Conservation (phyloP, 2,888 invertebrate genomes). For the Calameuta filiformis region DNA sequence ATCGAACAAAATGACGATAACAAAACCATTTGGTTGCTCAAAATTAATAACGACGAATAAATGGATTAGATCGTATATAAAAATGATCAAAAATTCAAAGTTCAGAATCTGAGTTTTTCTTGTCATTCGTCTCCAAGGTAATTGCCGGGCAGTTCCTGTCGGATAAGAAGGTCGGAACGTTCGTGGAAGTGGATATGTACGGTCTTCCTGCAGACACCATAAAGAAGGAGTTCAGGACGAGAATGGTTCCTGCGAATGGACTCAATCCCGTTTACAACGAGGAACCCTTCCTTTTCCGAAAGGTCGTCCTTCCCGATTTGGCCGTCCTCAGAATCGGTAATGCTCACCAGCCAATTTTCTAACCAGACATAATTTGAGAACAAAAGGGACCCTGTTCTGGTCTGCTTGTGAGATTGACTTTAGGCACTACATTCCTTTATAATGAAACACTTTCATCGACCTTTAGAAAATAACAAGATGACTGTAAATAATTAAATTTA, state of each 20-base stretch:
- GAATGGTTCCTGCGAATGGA: conserved; percentile 75
- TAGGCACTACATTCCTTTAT: background rate
- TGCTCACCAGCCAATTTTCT: background rate
- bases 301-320: conserved; percentile 78
- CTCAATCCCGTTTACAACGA: conserved; percentile 80
- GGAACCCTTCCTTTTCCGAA: conserved; percentile 77
- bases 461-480: background rate
- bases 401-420: background rate
- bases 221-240: conserved; percentile 75
- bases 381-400: background rate
- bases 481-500: background rate
- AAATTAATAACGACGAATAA: too few relatives aligned
- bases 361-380: background rate
- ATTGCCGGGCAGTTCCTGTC: conserved; percentile 79
- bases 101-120: background rate
- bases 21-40: background rate
- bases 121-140: conserved; percentile 60
- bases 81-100: background rate
- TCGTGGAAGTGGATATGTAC: conserved; percentile 82
- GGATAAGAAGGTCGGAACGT: conserved; percentile 78
- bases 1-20: background rate
- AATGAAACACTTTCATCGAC: background rate
- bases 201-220: conserved; percentile 80
- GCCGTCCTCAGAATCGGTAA: conserved; percentile 75
- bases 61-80: too few relatives aligned